A percentile compares a stretch with the other conserved stretches of the same genome.
phyloP scores from a whole-genome alignment of 2,113 vertebrate genomes.

The Alaudala cheleensis region DNA sequence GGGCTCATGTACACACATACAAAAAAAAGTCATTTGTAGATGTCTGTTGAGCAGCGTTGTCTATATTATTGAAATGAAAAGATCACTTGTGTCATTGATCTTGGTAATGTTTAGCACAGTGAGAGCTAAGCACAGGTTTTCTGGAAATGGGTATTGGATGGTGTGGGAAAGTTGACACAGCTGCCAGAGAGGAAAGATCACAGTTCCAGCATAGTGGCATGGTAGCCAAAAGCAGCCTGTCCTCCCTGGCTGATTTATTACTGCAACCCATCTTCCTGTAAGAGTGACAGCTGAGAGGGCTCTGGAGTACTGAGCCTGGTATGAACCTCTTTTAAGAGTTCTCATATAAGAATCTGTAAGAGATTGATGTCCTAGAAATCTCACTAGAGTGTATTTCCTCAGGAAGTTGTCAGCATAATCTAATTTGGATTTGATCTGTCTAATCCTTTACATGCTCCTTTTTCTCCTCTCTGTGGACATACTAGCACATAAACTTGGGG shows the following conservation, averaged over 20 bases:
- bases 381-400: not conserved
- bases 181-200: not conserved
- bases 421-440: not conserved
- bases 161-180: not conserved
- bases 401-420: not conserved
- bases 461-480: not conserved
- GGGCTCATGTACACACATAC: not conserved
- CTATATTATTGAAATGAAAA: slow-evolving; percentile 42
- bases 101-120: not conserved
- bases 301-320: not conserved
- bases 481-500: not conserved
- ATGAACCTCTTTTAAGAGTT: not conserved
- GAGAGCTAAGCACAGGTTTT: not conserved
- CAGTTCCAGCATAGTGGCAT: not conserved
- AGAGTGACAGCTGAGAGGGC: not conserved
- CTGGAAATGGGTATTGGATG: not conserved
- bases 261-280: not conserved
- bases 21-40: not conserved
- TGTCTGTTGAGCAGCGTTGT: not conserved
- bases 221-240: not conserved
- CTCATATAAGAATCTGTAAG: not conserved
- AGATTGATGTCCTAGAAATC: not conserved
- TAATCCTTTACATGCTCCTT: not conserved
- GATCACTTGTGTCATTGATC: slow-evolving; percentile 3
- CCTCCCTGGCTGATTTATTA: not conserved